Conservation (phyloP, 2,797 vertebrate genomes). For the Eremophila alpestris region DNA sequence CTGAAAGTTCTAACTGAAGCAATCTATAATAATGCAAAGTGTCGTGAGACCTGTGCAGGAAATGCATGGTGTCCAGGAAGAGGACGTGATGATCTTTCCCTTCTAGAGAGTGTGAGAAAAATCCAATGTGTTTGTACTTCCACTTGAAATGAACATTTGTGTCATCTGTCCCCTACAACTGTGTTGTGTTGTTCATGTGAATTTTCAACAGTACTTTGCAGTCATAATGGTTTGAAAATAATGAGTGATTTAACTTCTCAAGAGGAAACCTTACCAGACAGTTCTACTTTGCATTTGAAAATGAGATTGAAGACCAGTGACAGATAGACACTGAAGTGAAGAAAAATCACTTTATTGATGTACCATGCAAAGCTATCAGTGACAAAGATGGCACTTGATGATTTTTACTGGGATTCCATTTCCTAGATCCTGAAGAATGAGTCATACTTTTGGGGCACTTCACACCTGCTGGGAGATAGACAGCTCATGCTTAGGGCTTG, state of each 20-base stretch:
- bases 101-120: slow-evolving; percentile 1
- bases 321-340: background rate
- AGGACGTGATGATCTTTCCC: background rate
- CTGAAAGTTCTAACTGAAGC: background rate
- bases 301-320: background rate
- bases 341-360: background rate
- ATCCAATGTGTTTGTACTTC: background rate
- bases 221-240: slow-evolving; percentile 5
- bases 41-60: slow-evolving; percentile 3
- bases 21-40: background rate
- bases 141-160: slow-evolving; percentile 24
- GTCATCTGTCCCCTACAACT: background rate
- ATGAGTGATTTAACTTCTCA: slow-evolving; percentile 1
- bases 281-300: background rate
- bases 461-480: background rate
- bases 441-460: background rate
- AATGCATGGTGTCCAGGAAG: slow-evolving; percentile 16
- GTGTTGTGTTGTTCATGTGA: background rate
- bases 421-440: background rate
- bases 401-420: background rate
- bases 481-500: background rate
- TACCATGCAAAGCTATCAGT: background rate
- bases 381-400: background rate
- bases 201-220: background rate
- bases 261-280: background rate